These are phyloP conservation scores for Cyclophora punctaria DNA, from an alignment of 2,888 invertebrate species.

Conservation along the genomic window DNA sequence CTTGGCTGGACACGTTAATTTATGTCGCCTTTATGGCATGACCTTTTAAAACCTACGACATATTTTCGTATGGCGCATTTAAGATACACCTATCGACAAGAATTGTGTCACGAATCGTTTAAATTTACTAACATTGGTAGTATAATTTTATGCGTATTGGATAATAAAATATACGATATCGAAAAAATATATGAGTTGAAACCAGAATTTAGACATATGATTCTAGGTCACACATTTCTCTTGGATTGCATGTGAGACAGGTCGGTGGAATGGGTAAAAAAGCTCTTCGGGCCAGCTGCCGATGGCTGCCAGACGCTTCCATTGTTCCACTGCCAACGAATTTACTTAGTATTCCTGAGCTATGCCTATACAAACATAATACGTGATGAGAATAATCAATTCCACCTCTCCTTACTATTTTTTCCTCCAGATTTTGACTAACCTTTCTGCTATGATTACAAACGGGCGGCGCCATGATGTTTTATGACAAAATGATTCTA, in stretches of 20 bases:
- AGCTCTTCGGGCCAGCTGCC: conserved; percentile 35
- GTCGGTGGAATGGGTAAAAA: conserved; percentile 25
- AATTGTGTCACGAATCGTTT: too few species aligned
- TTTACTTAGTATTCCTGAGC: conserved; percentile 29
- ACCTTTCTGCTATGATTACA: too few species aligned
- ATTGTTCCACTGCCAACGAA: conserved; percentile 26
- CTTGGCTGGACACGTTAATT: too few species aligned
- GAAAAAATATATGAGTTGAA: conserved; percentile 1
- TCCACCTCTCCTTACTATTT: too few species aligned
- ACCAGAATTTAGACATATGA: conserved; percentile 9
- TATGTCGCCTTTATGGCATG: too few species aligned
- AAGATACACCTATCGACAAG: too few species aligned
- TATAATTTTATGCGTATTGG: not conserved
- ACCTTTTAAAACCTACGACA: too few species aligned
- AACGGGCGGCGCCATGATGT: too few species aligned
- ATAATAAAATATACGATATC: conserved; percentile 1
- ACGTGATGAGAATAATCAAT: conserved; percentile 27
- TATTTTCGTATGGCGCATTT: too few species aligned
- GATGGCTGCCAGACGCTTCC: conserved; percentile 23
- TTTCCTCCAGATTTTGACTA: too few species aligned
- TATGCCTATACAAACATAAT: conserved; percentile 22
- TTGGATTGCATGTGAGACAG: conserved; percentile 31
- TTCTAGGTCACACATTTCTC: conserved; percentile 29
- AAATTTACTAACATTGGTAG: too few species aligned
- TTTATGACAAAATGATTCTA: too few species aligned